A percentile compares a stretch with the other conserved stretches of the same genome.
These are phyloP conservation scores for Monopis laevigella DNA, from an alignment of 2,888 invertebrate species.

Conservation along the genomic window DNA sequence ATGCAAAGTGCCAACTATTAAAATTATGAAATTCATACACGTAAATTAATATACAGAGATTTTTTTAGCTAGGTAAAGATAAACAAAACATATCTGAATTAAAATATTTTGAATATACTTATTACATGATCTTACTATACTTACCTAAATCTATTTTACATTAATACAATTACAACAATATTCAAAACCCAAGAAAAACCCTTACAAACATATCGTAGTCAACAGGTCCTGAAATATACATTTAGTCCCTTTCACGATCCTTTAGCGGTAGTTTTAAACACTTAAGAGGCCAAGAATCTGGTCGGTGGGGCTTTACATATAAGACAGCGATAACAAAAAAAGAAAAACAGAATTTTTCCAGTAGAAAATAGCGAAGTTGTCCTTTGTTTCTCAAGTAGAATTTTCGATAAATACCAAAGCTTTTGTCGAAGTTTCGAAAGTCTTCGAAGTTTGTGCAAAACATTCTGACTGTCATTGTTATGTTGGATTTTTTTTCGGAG, in stretches of 20 bases:
- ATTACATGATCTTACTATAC: no score
- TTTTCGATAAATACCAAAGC: conserved; percentile 8
- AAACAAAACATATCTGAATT: no score
- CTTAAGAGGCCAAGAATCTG: conserved; percentile 5
- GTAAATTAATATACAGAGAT: no score
- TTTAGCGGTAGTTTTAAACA: conserved; percentile 5
- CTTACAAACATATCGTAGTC: no score
- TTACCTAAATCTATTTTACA: no score
- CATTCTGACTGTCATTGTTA: conserved; percentile 3
- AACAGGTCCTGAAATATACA: conserved; percentile 4
- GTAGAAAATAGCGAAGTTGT: background rate
- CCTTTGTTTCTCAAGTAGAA: background rate
- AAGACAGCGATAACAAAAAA: background rate
- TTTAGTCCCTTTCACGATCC: background rate
- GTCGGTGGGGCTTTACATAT: conserved; percentile 5
- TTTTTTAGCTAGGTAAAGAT: no score
- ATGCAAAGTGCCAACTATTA: no score
- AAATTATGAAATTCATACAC: no score
- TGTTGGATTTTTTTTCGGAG: background rate
- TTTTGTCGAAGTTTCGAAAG: conserved; percentile 1
- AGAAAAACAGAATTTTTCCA: background rate
- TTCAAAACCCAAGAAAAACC: no score
- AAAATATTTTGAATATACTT: no score
- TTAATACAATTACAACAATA: no score
- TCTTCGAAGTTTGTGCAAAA: conserved; percentile 3